Evolutionary conservation across 2,113 vertebrate species (phyloP).

Genomic region (Taxidea taxus): DNA sequence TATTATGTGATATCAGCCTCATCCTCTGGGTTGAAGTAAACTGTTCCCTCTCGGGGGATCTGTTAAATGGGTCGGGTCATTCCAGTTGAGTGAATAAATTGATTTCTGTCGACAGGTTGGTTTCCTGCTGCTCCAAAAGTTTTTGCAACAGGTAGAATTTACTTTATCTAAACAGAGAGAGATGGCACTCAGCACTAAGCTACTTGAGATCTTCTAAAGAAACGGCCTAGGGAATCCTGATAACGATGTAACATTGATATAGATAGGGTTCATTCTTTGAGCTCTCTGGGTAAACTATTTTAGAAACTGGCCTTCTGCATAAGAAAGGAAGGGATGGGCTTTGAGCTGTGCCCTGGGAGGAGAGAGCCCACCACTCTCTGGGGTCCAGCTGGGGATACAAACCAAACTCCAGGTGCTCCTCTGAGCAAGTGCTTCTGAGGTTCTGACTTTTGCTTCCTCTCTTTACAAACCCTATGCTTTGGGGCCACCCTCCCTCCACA

Average conservation of each 20-base stretch:
- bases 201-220: neutral
- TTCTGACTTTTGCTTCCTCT: neutral
- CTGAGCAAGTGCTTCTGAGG: neutral
- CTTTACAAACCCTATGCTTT: neutral
- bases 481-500: neutral
- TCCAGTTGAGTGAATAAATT: slow-evolving; percentile 57
- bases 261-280: neutral
- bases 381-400: neutral
- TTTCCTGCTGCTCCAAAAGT: slow-evolving; percentile 43
- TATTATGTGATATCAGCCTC: neutral
- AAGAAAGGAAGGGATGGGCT: accelerated
- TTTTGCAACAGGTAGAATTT: slow-evolving; percentile 45
- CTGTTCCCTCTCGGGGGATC: neutral
- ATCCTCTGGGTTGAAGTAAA: neutral
- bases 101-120: slow-evolving; percentile 43
- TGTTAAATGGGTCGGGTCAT: slow-evolving; percentile 27
- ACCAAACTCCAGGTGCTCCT: neutral
- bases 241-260: neutral
- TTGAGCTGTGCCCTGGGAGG: neutral
- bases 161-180: slow-evolving; percentile 31
- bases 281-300: neutral
- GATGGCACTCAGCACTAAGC: neutral
- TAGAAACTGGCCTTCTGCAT: neutral
- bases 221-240: neutral
- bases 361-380: too few species aligned